Conservation (phyloP, 2,888 invertebrate species). For the Candidula unifasciata region DNA sequence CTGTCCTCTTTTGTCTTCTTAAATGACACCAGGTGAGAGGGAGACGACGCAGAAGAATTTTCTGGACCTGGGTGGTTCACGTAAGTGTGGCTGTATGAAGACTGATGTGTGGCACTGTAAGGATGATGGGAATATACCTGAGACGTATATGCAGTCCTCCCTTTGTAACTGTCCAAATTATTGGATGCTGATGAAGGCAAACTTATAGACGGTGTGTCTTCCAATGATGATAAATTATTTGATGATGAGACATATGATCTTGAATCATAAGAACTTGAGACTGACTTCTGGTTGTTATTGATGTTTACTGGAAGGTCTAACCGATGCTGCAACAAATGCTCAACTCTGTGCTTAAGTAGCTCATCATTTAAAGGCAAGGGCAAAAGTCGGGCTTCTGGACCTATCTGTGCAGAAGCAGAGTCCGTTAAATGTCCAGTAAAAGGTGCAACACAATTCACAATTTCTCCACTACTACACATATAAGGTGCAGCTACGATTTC, state of each 20-base stretch:
- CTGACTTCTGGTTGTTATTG: constrained; percentile 14
- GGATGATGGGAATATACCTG: constrained; percentile 20
- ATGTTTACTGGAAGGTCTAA: neutral
- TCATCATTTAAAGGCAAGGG: neutral
- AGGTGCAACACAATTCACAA: neutral
- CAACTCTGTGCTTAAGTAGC: constrained; percentile 41
- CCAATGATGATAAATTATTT: neutral
- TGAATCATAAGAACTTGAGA: constrained; percentile 34
- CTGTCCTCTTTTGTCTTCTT: neutral
- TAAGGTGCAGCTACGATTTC: neutral
- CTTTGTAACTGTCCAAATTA: neutral
- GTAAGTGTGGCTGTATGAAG: neutral
- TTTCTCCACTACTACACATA: constrained; percentile 25
- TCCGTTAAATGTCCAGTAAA: neutral
- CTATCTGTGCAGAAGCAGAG: neutral
- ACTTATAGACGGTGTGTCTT: neutral
- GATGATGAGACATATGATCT: constrained; percentile 13
- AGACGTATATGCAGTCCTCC: neutral
- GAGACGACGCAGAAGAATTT: neutral
- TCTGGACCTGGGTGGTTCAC: neutral
- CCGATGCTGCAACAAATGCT: constrained; percentile 34
- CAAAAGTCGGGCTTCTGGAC: neutral
- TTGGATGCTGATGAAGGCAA: neutral
- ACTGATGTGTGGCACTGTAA: neutral
- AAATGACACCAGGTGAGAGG: neutral